phyloP scores from a whole-genome alignment of 2,888 invertebrate genomes.

The Volucella bombylans region DNA sequence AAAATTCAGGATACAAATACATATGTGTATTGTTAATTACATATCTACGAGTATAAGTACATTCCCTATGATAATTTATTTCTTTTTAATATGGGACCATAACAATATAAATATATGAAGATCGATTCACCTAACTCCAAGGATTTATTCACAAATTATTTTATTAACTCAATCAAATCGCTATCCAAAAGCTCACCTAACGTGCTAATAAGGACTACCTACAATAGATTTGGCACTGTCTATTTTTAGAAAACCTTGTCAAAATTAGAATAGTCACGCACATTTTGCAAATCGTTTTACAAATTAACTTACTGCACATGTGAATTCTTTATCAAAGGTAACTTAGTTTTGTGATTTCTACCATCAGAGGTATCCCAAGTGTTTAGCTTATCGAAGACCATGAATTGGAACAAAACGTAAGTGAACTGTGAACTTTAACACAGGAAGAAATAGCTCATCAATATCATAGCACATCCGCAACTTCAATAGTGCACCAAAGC shows the following conservation, averaged over 20 bases:
- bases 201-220: conserved; percentile 48
- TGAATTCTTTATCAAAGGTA: conserved; percentile 54
- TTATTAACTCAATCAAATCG: conserved; percentile 65
- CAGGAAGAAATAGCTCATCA: conserved; percentile 36
- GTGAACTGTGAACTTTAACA: conserved; percentile 48
- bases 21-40: too few relatives aligned
- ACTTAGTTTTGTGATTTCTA: conserved; percentile 48
- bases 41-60: too few relatives aligned
- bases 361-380: conserved; percentile 37
- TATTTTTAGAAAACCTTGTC: conserved; percentile 33
- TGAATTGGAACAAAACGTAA: conserved; percentile 60
- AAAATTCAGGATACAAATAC: too few relatives aligned
- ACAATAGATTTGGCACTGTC: conserved; percentile 36
- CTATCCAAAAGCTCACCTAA: conserved; percentile 35
- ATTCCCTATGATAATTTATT: too few relatives aligned
- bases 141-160: conserved; percentile 49
- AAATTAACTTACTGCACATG: conserved; percentile 48
- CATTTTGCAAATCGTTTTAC: conserved; percentile 25
- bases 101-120: too few relatives aligned
- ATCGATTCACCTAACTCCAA: too few relatives aligned
- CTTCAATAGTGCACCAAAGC: not conserved
- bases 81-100: too few relatives aligned
- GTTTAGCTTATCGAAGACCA: conserved; percentile 38
- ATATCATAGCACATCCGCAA: conserved; percentile 8
- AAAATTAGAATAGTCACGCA: conserved; percentile 67